Conservation (phyloP, 37 sponge, comb jelly and placozoan species). For the Bolinopsis microptera region DNA sequence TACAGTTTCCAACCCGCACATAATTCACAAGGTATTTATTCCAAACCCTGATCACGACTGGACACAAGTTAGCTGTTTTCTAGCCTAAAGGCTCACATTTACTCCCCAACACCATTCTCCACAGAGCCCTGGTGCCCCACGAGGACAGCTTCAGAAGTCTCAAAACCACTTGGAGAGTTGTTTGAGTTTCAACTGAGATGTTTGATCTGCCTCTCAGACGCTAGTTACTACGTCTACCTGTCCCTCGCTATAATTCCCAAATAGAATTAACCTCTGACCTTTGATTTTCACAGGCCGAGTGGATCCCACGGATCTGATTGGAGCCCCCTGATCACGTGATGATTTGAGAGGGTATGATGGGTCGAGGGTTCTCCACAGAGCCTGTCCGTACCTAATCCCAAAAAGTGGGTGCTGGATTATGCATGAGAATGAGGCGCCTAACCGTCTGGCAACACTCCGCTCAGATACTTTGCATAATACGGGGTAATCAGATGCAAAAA, state of each 20-base stretch:
- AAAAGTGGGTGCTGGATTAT: slow-evolving; percentile 8
- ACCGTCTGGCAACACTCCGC: background rate
- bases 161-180: too few species aligned
- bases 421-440: slow-evolving; percentile 22
- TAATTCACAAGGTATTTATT: too few species aligned
- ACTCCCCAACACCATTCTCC: too few species aligned
- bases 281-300: slow-evolving; percentile 34
- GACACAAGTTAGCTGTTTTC: too few species aligned
- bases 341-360: background rate
- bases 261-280: slow-evolving; percentile 51
- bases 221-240: slow-evolving; percentile 6
- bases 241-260: slow-evolving; percentile 50
- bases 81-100: too few species aligned
- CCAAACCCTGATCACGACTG: too few species aligned
- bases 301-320: background rate
- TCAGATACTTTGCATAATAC: background rate
- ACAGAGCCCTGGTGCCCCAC: too few species aligned
- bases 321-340: background rate
- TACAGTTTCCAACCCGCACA: too few species aligned
- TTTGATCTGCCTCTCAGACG: background rate
- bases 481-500: background rate
- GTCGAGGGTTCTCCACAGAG: background rate
- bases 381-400: background rate
- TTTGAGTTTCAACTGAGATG: too few species aligned
- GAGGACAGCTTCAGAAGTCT: too few species aligned